phyloP scores from a whole-genome alignment of 92 coral and sea anemone species.

The Paragorgia papillata region DNA sequence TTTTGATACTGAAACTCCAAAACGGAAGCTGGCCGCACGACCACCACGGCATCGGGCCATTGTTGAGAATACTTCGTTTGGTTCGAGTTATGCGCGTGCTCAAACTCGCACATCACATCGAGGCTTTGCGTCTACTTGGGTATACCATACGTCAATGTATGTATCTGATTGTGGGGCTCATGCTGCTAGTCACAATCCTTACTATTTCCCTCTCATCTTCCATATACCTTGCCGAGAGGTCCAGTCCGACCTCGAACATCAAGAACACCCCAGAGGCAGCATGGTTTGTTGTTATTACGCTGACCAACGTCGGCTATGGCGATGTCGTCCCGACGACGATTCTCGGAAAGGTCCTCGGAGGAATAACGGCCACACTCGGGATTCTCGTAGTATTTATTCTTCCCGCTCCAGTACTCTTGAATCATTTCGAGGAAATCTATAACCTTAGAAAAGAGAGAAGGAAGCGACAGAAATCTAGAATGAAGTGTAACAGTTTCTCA shows the following conservation, averaged over 20 bases:
- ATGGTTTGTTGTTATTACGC: slow-evolving; percentile 82
- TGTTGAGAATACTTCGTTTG: slow-evolving; percentile 61
- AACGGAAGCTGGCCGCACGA: slow-evolving; percentile 6
- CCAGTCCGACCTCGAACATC: slow-evolving; percentile 51
- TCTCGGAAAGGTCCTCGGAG: slow-evolving; percentile 72
- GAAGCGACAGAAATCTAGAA: background rate
- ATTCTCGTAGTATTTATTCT: slow-evolving; percentile 40
- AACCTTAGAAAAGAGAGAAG: slow-evolving; percentile 30
- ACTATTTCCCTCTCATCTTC: slow-evolving; percentile 68
- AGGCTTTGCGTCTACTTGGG: slow-evolving; percentile 71
- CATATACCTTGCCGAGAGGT: slow-evolving; percentile 69
- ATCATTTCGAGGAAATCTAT: slow-evolving; percentile 44
- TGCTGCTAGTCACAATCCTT: slow-evolving; percentile 62
- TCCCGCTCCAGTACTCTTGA: slow-evolving; percentile 40
- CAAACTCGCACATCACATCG: slow-evolving; percentile 70
- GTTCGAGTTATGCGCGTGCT: slow-evolving; percentile 65
- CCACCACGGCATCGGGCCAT: slow-evolving; percentile 12
- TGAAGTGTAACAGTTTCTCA: slow-evolving; percentile 1
- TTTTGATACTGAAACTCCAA: slow-evolving; percentile 24
- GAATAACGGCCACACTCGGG: slow-evolving; percentile 8
- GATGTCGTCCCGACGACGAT: slow-evolving; percentile 77
- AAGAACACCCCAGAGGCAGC: slow-evolving; percentile 74
- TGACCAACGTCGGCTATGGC: slow-evolving; percentile 87
- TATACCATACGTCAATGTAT: slow-evolving; percentile 78
- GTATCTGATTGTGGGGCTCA: slow-evolving; percentile 67